Base-by-base conservation (phyloP, 2,888 invertebrate genomes). In the Flexamia atlantica region DNA sequence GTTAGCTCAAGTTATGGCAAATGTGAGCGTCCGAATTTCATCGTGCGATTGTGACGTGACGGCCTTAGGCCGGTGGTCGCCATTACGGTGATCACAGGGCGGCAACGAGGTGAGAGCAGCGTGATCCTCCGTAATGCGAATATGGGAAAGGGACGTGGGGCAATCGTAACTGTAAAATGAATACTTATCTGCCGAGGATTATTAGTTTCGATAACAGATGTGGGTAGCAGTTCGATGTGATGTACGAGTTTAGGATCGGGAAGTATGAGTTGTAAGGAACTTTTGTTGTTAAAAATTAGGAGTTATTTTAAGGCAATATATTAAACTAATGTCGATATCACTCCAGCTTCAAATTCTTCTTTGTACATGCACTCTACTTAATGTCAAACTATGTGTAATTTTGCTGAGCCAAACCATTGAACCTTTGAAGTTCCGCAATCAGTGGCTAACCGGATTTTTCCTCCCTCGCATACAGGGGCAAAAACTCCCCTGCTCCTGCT, bases 21-120 rank as follows among this genome's bases (percentile, higher is more conserved):
- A 36, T 36, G 36, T 9, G 36, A 36, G 36, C 36, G 36, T 36
- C 57, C 57, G 14, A 17, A 14, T 28, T 64, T 64, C 28, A 64
- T 64, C 28, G 14, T 12, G 64, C 64, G 64, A 64, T 30, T 64
- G 64, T 64, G 64, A 64, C 64, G 64, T 64, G 64, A 64, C 30
- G 64, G 64, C 64, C 64, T 17, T 3, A 57, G 64, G 64, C 28
- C 64, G 3, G 20, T 28, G 64, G 64, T 4, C 17, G 64, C 64
- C 64, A 64, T 64, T 64, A 64, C 64, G 4, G 25, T 64, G 64
- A 64, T 64, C 64, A 64, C 64, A 64, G 30, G 30, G 64, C 64
- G 64, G 64, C 64, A 25, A 28, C 64, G 2, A 30, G 64, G 28
- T 17, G 64, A 64, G 64, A 30, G 53, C 53, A 46, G 53, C 53